Evolutionary conservation across 2,797 vertebrate genomes (phyloP), one percentile per base, ranked within the genome.

Genomic region (Dromococcyx pavoninus): DNA sequence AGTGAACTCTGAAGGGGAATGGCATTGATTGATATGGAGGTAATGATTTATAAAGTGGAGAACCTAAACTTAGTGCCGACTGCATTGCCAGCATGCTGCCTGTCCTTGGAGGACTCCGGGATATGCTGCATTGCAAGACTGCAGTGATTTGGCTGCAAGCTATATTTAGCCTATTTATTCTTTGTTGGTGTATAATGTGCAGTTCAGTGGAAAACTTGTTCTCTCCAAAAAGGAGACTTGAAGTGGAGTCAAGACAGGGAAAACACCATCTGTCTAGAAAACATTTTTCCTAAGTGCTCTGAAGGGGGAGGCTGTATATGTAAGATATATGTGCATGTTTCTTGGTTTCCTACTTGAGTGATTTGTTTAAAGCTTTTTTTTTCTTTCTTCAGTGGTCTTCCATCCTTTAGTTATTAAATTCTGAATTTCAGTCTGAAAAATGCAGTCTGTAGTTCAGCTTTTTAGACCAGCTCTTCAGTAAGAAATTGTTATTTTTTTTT

Each of bases 101-200:
- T 96, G 94, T 96, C 96, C 96, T 95, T 90, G 95, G 6, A 95
- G 94, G 87, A 92, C 95, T 94, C 74, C 1, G 4, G 74, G 81
- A 70, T 75, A 7, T 73, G 86, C 96, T 95, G 93, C 73, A 51
- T 72, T 92, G 89, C 93, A 94, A 94, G 91, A 78, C 73, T 93
- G 94, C 93, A 93, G 82, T 25, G 5, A 94, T 95, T 96, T 94
- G 96, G 88, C 95, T 95, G 83, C 83, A 91, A 89, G 96, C 95
- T 97, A 94, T 96, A 93, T 96, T 95, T 96, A 95, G 93, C 94
- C 94, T 95, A 74, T 97, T 96, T 96, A 91, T 95, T 96, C 96
- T 93, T 96, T 94, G 95, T 95, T 96, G 95, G 95, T 96, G 94
- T 93, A 53, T 91, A 95, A 87, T 74, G 88, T 95, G 95, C 95